Conservation (phyloP, 2,797 vertebrate species). For the Pogonophryne albipinna region DNA sequence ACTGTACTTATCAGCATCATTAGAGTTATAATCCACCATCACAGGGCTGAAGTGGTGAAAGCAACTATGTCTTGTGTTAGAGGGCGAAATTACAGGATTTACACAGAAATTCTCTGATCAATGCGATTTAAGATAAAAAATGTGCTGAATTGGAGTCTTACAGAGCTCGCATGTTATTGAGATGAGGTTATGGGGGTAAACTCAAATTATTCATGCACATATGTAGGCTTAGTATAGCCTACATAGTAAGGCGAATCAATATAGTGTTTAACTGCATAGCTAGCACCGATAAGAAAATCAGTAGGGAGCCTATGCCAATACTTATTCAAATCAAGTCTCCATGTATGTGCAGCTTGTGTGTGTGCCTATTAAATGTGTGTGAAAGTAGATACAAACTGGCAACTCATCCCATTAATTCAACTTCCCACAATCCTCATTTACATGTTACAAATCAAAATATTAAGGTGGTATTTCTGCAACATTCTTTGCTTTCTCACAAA, state of each 20-base stretch:
- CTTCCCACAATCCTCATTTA: slow-evolving; percentile 46
- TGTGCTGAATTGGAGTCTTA: slow-evolving; percentile 43
- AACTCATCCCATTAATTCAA: slow-evolving; percentile 32
- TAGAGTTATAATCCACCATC: slow-evolving; percentile 60
- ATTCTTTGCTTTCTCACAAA: neutral
- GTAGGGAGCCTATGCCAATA: slow-evolving; percentile 10
- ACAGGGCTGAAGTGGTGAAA: slow-evolving; percentile 47
- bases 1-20: slow-evolving; percentile 55
- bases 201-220: slow-evolving; percentile 48
- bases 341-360: neutral
- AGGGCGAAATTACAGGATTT: slow-evolving; percentile 61
- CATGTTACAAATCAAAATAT: slow-evolving; percentile 23
- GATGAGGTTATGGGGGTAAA: neutral
- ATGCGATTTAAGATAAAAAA: slow-evolving; percentile 57
- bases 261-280: slow-evolving; percentile 20
- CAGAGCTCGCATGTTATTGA: slow-evolving; percentile 24
- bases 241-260: slow-evolving; percentile 15
- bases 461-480: slow-evolving; percentile 20
- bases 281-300: slow-evolving; percentile 20
- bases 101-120: slow-evolving; percentile 62
- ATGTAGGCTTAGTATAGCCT: slow-evolving; percentile 26
- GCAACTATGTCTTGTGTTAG: slow-evolving; percentile 50
- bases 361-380: neutral
- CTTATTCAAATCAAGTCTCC: slow-evolving; percentile 18
- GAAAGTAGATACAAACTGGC: slow-evolving; percentile 5